Base-by-base conservation (phyloP, 2,113 vertebrate genomes). In the Pelobates fuscus region DNA sequence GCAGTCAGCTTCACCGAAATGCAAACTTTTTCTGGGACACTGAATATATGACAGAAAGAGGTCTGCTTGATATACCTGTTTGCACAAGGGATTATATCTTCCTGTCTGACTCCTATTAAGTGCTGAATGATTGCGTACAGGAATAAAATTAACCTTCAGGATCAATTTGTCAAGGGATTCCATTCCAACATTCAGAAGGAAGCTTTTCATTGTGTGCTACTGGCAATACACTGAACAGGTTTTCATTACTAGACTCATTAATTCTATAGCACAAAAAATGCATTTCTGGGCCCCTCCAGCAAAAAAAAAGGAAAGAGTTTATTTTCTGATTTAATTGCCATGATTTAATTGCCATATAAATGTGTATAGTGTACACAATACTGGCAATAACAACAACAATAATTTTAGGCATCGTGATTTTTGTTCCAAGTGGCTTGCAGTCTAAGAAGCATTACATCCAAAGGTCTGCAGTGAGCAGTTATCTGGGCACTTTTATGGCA, bases 121-220 rank as follows among this genome's bases (percentile, higher is more conserved):
- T 64, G 59, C 27, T 63, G 26, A 37, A 32, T 17, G 46, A 72
- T 63, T 25, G 26, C 59, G 27, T 20, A 30, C n/a, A 25, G 70
- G 37, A 62, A 18, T 2, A 49, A 37, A 70, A 62, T 49, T 30
- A 71, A 62, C 41, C 20, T 71, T 71, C 69, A 60, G 23, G 58
- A 8, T 58, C 24, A 30, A 61, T 71, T 71, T 63, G 44, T 54
- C 60, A 54, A 54, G 43, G 26, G 43, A 32, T 4, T 37, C 32
- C 32, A 37, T 23, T 4, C 44, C 29, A n/a, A 8, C 70, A 30
- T 14, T 17, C 18, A 15, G 37, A 63, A 24, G 43, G 64, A 66
- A 27, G 37, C 37, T 27, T 23, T 52, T 25, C 37, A 63, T n/a
- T 20, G 3, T 62, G 41, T 25, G 70, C 70, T 52, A 11, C 18